phyloP scores from a whole-genome alignment of 2,888 invertebrate species.

The Eupithecia abbreviata region DNA sequence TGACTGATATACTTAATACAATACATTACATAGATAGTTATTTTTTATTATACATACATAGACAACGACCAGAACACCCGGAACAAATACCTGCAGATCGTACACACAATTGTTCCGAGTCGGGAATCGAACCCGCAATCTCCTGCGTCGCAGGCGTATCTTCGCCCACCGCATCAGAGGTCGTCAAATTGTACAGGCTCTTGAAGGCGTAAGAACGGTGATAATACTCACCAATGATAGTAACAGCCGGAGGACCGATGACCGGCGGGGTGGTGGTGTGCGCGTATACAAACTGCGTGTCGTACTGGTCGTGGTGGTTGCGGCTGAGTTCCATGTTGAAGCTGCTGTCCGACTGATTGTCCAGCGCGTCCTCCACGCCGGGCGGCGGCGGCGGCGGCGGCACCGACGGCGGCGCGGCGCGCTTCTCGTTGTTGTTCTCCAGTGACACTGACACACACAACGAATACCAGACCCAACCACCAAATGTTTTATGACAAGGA shows the following conservation, averaged over 20 bases:
- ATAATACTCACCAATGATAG: conserved; percentile 75
- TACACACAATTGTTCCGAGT: too few relatives aligned
- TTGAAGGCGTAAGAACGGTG: too few relatives aligned
- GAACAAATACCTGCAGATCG: too few relatives aligned
- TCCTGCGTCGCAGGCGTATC: too few relatives aligned
- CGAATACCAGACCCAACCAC: conserved; percentile 36
- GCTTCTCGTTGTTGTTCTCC: conserved; percentile 70
- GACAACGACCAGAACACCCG: too few relatives aligned
- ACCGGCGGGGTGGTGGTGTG: conserved; percentile 41
- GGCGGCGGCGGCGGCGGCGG: conserved; percentile 82
- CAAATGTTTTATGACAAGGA: conserved; percentile 8
- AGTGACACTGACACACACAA: conserved; percentile 45
- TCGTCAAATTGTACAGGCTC: too few relatives aligned
- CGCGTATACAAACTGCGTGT: conserved; percentile 84
- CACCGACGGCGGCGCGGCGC: conserved; percentile 74
- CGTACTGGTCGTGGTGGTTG: conserved; percentile 89
- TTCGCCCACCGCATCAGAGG: too few relatives aligned
- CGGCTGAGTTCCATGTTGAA: conserved; percentile 89
- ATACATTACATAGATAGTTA: too few relatives aligned
- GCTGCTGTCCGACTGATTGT: conserved; percentile 77
- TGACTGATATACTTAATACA: too few relatives aligned
- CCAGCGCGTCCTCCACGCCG: conserved; percentile 63
- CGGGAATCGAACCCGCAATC: too few relatives aligned
- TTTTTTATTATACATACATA: too few relatives aligned
- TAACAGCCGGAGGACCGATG: conserved; percentile 61